Conservation (phyloP, 2,888 invertebrate genomes). For the Pelosia muscerda region DNA sequence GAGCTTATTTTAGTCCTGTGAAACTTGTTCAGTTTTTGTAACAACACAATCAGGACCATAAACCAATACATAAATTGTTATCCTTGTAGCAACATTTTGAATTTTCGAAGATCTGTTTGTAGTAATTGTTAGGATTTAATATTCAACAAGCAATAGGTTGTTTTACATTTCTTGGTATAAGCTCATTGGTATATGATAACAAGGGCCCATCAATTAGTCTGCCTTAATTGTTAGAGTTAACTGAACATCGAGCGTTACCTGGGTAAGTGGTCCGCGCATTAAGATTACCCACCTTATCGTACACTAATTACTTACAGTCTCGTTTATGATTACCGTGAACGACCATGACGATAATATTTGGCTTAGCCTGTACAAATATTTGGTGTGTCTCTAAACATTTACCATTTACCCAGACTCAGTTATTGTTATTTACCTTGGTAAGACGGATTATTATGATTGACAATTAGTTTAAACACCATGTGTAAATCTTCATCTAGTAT, state of each 20-base stretch:
- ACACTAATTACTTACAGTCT: slow-evolving; percentile 70
- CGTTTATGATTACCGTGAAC: slow-evolving; percentile 39
- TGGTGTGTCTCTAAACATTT: slow-evolving; percentile 35
- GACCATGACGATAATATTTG: slow-evolving; percentile 17
- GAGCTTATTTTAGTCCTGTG: not conserved
- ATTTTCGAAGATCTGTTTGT: no score
- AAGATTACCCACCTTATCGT: slow-evolving; percentile 68
- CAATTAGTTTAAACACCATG: not conserved
- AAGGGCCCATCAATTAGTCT: slow-evolving; percentile 36
- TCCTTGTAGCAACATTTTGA: slow-evolving; percentile 13
- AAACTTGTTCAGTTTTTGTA: not conserved
- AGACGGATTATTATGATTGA: not conserved
- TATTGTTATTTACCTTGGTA: slow-evolving; percentile 20
- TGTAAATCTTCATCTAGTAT: not conserved
- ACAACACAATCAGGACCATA: slow-evolving; percentile 10
- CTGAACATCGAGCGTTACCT: slow-evolving; percentile 39
- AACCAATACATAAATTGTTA: slow-evolving; percentile 19
- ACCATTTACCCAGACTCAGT: slow-evolving; percentile 25
- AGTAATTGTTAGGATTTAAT: not conserved
- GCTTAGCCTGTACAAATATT: slow-evolving; percentile 34
- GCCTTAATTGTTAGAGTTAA: slow-evolving; percentile 37
- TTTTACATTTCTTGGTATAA: slow-evolving; percentile 20
- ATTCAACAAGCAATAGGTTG: not conserved
- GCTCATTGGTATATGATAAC: slow-evolving; percentile 34
- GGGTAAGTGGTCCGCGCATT: slow-evolving; percentile 66